These are phyloP conservation scores for Callocephalon fimbriatum DNA, from an alignment of 2,113 vertebrate species.

Conservation along the genomic window DNA sequence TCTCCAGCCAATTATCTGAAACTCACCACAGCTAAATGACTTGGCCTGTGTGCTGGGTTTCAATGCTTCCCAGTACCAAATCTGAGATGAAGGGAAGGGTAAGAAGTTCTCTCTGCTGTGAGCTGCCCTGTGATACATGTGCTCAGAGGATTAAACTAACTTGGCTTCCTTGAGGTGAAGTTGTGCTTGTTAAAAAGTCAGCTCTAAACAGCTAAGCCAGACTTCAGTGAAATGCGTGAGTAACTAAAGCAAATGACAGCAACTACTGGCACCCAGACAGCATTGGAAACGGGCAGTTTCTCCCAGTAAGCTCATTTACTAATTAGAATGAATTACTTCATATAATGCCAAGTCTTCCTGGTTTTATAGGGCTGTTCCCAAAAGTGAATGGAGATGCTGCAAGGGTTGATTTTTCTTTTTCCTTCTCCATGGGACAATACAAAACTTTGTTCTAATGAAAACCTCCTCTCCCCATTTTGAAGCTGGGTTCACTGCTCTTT, in stretches of 20 bases:
- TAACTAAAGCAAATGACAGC: constrained; percentile 49
- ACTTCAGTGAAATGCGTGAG: constrained; percentile 59
- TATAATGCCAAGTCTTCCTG: constrained; percentile 44
- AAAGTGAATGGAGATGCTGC: constrained; percentile 56
- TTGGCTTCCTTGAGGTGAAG: not conserved
- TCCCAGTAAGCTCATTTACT: constrained; percentile 54
- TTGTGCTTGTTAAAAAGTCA: not conserved
- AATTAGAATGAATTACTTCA: constrained; percentile 55
- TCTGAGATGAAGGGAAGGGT: not conserved
- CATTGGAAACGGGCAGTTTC: not conserved
- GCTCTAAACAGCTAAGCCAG: constrained; percentile 5
- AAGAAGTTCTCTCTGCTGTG: not conserved
- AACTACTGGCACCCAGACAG: constrained; percentile 52
- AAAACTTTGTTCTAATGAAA: constrained; percentile 48
- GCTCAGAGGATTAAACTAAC: not conserved
- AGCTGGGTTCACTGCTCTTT: not conserved
- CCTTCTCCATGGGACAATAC: not conserved
- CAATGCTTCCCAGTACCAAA: not conserved
- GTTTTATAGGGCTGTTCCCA: constrained; percentile 48
- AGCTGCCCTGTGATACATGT: not conserved
- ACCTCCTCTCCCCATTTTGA: constrained; percentile 1
- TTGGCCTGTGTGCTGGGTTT: not conserved
- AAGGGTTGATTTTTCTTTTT: constrained; percentile 42
- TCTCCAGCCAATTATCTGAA: constrained; percentile 29
- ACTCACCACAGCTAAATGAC: not conserved